Evolutionary conservation across 1,140 invertebrate genomes (phyloP), one percentile per base, ranked within the genome.

Genomic region (Adoxophyes honmai): DNA sequence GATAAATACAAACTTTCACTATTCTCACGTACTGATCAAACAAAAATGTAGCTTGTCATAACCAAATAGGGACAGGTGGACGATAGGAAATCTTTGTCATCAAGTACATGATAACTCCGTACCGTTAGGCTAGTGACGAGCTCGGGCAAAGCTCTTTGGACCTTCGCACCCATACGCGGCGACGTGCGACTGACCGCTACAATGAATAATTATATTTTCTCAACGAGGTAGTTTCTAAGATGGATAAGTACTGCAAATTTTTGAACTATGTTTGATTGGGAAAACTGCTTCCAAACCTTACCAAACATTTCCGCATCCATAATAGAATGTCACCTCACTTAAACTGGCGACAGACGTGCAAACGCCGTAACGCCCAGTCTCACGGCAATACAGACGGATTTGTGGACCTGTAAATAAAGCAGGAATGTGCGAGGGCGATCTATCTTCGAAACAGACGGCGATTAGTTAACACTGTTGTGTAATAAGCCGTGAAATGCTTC

Each of bases 381-480:
- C 64, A 70, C 65, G 68, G 62, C 53, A 60, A 59, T 67, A 52
- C 67, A 73, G 69, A 75, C 63, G 64, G 60, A 74, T 78, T 48
- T 69, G 67, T 11, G 9, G 42, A 57, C 65, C 62, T 62, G 67
- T 71, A 70, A 76, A 76, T 73, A 70, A 66, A 60, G 18, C 60
- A 60, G 65, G 64, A 73, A 73, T 75, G 67, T 73, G 68, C 62
- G 70, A 72, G 65, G 80, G 80, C 68, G 76, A 70, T 70, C 59
- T 53, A 56, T 73, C 61, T 64, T 59, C 58, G 54, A 56, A 57
- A 66, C 62, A 55, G 53, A 44, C 52, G 35, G 14, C 64, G 52
- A 68, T 66, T 71, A 64, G 58, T 67, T 62, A 48, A 18, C 10
- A 62, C 60, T 63, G 55, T 51, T 55, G 58, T 52, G 61, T 66